Base-by-base conservation (phyloP, 2,888 invertebrate species). In the Punctoribates punctum region DNA sequence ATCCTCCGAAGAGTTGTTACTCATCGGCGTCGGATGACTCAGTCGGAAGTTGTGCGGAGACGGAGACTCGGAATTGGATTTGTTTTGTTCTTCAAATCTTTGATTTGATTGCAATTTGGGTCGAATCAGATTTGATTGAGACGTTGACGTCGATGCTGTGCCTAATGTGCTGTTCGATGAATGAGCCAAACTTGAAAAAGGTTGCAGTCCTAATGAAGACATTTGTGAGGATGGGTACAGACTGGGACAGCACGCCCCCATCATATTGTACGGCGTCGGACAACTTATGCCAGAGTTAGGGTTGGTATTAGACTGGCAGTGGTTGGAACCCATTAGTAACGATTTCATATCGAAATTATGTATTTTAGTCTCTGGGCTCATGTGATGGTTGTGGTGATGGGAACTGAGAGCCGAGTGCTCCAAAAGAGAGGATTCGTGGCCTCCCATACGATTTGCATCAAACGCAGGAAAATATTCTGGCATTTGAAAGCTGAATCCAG, bases 41-140 rank as follows among this genome's bases (percentile, higher is more conserved):
- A n/a, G n/a, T n/a, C n/a, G n/a, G 25, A 60, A 60, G 6, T 25
- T 25, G 8, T 9, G 3, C 5, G 60, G 60, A n/a, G 60, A 60
- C 25, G 60, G 60, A 11, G 60, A 60, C 25, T 60, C 60, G 15
- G 23, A 23, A 15, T 60, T 60, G 27, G 23, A 60, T 27, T 60
- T 60, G 20, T 60, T 60, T 20, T 25, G 20, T 4, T 60, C 60
- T 8, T 60, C 60, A 23, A 25, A 4, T 60, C 60, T 4, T 5
- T 60, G 60, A 51, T n/a, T 51, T 9, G 60, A n/a, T 6, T 23
- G 60, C 25, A 60, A 25, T 60, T 60, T 60, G 8, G 60, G 60
- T 60, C 60, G 23, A 15, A 60, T 60, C 11, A 60, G 25, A 60
- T 15, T 60, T 4, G 17, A 54, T 54, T 60, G 20, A 60, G 60